Evolutionary conservation across 1,140 invertebrate species (phyloP), one percentile per base, ranked within the genome.

Genomic region (Parapsyche elsis): DNA sequence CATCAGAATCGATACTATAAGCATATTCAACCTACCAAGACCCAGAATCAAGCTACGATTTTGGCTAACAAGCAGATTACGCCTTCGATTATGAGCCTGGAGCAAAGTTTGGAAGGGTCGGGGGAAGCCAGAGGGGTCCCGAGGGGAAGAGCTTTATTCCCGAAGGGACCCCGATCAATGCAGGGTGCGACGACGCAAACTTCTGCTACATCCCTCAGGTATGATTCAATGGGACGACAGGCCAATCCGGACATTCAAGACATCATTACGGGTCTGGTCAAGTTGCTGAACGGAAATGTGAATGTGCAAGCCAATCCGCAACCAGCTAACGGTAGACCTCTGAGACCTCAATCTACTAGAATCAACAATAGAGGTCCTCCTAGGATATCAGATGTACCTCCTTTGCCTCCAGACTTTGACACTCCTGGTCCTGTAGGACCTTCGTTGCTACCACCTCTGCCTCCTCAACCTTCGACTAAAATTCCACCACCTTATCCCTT

Each of bases 321-420:
- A 70, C 85, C 90, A 23, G 81, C 87, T n/a, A 88, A 90, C 49
- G 86, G 88, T 5, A 85, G 90, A 74, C 90, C 90, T 0, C 87
- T 89, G 24, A 88, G 92, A 57, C 92, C 91, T 0, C 86, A 91
- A 81, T 90, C 90, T 81, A 91, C 90, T 0, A 92, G 96, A 80
- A 97, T 97, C 45, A 98, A 98, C 84, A 96, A 97, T 85, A 88
- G 96, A 64, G 96, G 95, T 0, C 96, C 96, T 0, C 95, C 95
- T 0, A 90, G 94, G 71, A 94, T 95, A 71, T 92, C 94, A 0
- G 94, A 96, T 83, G 88, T 94, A 1, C 92, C 94, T 16, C 90
- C 91, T 0, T 84, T 94, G 38, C 92, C 91, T 0, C 88, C 92
- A 14, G 93, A 95, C 76, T 93, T 94, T 79, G 93, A 95, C 84